Percentiles rank a stretch among this genome's conserved stretches.
Conservation (phyloP, 2,888 invertebrate species). For the Rhimphoctona megacephalus region DNA sequence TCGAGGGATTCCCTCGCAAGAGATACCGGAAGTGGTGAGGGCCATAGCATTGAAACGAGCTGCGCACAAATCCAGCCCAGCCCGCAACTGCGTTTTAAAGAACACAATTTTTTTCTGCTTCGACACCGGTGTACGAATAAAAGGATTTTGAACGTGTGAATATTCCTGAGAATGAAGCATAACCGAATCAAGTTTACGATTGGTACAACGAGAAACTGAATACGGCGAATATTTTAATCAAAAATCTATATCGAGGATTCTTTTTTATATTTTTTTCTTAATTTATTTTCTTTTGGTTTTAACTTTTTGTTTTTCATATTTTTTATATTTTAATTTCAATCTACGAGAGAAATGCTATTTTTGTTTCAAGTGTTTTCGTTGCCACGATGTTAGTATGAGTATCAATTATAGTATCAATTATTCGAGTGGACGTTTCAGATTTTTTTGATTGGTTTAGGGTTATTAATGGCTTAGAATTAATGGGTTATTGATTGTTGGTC, state of each 20-base stretch:
- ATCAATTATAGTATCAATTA: not conserved
- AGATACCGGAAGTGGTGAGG: slow-evolving; percentile 57
- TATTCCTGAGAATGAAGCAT: not conserved
- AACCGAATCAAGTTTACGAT: not conserved
- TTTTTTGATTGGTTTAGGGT: not conserved
- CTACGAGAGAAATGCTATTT: not conserved
- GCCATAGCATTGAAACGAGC: slow-evolving; percentile 51
- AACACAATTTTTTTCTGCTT: not conserved
- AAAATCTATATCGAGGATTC: not conserved
- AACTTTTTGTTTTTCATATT: not conserved
- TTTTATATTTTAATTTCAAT: not conserved
- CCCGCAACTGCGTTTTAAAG: slow-evolving; percentile 44
- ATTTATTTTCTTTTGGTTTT: not conserved
- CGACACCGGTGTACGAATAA: slow-evolving; percentile 8
- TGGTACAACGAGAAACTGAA: not conserved
- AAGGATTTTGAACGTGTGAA: slow-evolving; percentile 32
- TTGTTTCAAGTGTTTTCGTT: not conserved
- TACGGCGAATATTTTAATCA: not conserved
- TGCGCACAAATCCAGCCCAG: slow-evolving; percentile 42
- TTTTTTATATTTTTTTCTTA: not conserved
- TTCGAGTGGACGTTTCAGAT: not conserved
- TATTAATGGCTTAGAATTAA: not conserved
- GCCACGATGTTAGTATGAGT: not conserved
- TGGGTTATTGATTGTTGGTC: not conserved
- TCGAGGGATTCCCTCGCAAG: slow-evolving; percentile 48